Percentiles rank a stretch among this genome's conserved stretches.
Evolutionary conservation across 1,140 invertebrate species (phyloP).

Genomic region (Magallana ariakensis): DNA sequence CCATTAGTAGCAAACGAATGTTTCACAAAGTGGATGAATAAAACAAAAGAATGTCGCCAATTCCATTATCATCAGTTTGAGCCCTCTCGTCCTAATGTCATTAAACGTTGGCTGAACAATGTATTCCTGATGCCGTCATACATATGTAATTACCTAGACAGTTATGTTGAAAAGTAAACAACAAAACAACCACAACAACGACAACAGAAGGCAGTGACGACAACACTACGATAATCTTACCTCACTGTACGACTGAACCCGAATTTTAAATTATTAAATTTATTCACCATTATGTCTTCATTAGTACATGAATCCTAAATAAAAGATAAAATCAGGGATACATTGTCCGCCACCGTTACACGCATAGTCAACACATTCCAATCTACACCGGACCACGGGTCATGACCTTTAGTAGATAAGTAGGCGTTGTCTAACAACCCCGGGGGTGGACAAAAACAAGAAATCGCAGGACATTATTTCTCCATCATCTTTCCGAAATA

Average conservation of each 20-base stretch:
- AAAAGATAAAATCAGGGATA: neutral
- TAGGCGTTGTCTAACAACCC: neutral
- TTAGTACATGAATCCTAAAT: neutral
- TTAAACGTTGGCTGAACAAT: neutral
- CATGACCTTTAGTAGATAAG: slow-evolving; percentile 26
- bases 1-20: slow-evolving; percentile 7
- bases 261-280: neutral
- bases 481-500: neutral
- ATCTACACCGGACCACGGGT: neutral
- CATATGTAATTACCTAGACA: neutral
- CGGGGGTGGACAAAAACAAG: slow-evolving; percentile 13
- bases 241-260: neutral
- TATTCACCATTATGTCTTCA: slow-evolving; percentile 1
- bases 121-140: neutral
- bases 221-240: neutral
- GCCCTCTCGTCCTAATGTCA: neutral
- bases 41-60: neutral
- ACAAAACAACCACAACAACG: too few species aligned
- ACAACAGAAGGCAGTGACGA: too few species aligned
- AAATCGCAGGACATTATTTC: neutral
- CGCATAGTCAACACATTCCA: neutral
- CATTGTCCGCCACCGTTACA: neutral
- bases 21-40: neutral
- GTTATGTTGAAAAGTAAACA: neutral
- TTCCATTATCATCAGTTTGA: neutral